phyloP scores from a whole-genome alignment of 1,140 invertebrate species.

The Copidosoma floridanum region DNA sequence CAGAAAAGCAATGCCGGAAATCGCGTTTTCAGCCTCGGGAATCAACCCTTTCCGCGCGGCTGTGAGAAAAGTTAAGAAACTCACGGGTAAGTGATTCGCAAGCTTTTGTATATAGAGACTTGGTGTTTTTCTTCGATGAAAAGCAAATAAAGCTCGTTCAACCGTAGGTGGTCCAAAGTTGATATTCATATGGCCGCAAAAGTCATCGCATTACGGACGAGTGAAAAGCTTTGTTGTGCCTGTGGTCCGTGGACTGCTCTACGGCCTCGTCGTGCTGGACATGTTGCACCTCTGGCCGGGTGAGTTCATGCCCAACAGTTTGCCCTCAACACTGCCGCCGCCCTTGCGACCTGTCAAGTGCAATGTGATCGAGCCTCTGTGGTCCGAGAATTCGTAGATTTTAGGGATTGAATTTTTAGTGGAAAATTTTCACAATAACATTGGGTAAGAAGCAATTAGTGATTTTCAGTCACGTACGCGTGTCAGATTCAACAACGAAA shows the following conservation, averaged over 20 bases:
- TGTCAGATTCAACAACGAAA: not conserved
- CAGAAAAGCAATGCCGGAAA: conserved; percentile 26
- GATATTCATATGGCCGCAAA: conserved; percentile 49
- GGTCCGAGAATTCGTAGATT: conserved; percentile 39
- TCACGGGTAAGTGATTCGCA: too few species aligned
- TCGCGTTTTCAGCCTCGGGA: conserved; percentile 34
- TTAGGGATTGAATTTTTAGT: too few species aligned
- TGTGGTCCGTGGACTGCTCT: conserved; percentile 34
- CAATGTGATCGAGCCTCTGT: conserved; percentile 49
- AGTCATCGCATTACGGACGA: conserved; percentile 31
- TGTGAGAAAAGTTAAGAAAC: conserved; percentile 23
- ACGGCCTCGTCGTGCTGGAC: conserved; percentile 38
- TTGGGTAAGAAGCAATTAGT: not conserved
- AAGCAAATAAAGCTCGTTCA: too few species aligned
- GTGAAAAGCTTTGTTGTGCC: conserved; percentile 37
- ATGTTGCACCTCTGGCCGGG: conserved; percentile 48
- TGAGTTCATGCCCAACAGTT: conserved; percentile 44
- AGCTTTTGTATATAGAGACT: too few species aligned
- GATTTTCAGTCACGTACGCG: not conserved
- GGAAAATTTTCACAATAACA: too few species aligned
- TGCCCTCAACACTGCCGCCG: conserved; percentile 34
- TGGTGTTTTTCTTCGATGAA: too few species aligned
- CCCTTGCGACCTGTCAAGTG: conserved; percentile 43
- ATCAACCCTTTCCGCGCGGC: conserved; percentile 39
- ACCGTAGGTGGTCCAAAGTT: conserved; percentile 45